These are phyloP conservation scores for Dryococelus australis DNA, from an alignment of 2,888 invertebrate genomes.

Conservation along the genomic window DNA sequence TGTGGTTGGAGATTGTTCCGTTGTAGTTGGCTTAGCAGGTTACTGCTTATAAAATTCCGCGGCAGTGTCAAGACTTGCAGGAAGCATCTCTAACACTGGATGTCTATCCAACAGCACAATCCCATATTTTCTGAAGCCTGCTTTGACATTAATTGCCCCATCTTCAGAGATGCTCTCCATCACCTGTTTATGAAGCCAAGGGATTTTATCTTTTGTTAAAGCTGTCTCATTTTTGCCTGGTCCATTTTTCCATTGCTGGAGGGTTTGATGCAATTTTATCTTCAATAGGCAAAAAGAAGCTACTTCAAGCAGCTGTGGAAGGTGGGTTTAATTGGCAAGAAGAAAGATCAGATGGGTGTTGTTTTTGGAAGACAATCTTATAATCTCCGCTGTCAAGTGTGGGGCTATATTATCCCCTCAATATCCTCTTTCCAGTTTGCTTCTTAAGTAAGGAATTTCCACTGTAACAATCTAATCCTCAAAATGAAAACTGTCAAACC, in stretches of 20 bases:
- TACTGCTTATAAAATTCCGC: no score
- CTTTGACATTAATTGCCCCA: constrained; percentile 19
- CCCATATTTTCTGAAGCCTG: constrained; percentile 24
- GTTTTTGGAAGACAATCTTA: constrained; percentile 5
- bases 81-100: constrained; percentile 27
- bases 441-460: constrained; percentile 17
- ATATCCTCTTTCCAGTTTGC: constrained; percentile 4
- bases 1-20: no score
- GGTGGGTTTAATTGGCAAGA: background rate
- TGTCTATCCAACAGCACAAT: constrained; percentile 24
- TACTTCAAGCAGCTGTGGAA: background rate
- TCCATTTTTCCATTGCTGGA: constrained; percentile 20
- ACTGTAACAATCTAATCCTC: constrained; percentile 2
- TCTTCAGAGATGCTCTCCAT: background rate
- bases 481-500: constrained; percentile 25
- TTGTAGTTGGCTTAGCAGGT: no score
- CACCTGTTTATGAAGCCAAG: constrained; percentile 8
- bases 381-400: constrained; percentile 13
- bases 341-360: constrained; percentile 25
- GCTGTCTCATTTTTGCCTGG: constrained; percentile 13
- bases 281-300: constrained; percentile 5
- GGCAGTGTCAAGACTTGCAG: background rate
- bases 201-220: constrained; percentile 21
- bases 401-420: constrained; percentile 21
- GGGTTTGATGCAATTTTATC: constrained; percentile 7